Evolutionary conservation across 1,140 invertebrate species (phyloP).

Genomic region (Drosophila nannoptera): DNA sequence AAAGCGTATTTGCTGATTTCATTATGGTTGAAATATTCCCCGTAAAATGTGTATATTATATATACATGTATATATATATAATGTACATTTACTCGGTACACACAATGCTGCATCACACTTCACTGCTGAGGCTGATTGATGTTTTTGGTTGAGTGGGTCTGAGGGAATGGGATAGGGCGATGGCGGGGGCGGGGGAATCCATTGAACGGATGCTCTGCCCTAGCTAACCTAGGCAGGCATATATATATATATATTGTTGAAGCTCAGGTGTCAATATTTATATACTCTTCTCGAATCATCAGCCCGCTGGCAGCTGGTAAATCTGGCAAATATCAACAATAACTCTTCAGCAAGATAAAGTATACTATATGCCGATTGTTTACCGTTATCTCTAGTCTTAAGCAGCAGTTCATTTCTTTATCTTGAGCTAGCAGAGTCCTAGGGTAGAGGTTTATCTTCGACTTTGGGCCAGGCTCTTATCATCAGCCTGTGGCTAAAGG

Average conservation of each 20-base stretch:
- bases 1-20: slow-evolving; percentile 71
- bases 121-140: slow-evolving; percentile 31
- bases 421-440: neutral
- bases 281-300: slow-evolving; percentile 1
- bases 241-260: no score
- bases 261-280: slow-evolving; percentile 18
- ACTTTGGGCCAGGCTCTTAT: no score
- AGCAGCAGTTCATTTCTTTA: neutral
- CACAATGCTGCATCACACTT: slow-evolving; percentile 40
- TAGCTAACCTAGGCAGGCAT: no score
- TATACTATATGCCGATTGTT: neutral
- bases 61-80: neutral
- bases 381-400: neutral
- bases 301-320: slow-evolving; percentile 1
- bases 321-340: neutral
- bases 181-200: no score
- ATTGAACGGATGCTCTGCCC: no score
- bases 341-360: neutral
- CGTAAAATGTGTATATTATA: slow-evolving; percentile 22
- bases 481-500: no score
- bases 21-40: slow-evolving; percentile 42
- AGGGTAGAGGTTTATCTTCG: no score
- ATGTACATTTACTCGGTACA: slow-evolving; percentile 37
- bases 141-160: slow-evolving; percentile 45
- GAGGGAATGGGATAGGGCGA: no score